These are phyloP conservation scores for Drosophila prosaltans DNA, from an alignment of 1,140 invertebrate species.

Conservation along the genomic window DNA sequence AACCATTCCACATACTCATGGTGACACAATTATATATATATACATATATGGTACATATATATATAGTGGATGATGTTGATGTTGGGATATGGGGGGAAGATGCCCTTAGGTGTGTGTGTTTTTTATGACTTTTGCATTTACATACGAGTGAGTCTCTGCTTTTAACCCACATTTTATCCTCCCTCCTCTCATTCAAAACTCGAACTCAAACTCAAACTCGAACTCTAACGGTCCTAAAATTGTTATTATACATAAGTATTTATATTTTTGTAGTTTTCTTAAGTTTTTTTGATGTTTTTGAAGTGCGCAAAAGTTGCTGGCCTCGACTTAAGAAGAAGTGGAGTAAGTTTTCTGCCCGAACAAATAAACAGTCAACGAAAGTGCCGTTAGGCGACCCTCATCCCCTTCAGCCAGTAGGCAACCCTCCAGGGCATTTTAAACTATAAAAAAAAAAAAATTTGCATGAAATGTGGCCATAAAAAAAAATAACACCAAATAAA, in stretches of 20 bases:
- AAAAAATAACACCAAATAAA: background rate
- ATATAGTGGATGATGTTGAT: background rate
- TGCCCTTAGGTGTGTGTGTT: conserved; percentile 69
- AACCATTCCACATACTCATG: conserved; percentile 61
- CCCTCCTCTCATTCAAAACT: background rate
- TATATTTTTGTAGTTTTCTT: conserved; percentile 47
- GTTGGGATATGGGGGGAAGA: conserved; percentile 18
- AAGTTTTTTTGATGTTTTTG: conserved; percentile 53
- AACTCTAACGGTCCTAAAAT: conserved; percentile 70
- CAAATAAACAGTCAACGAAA: conserved; percentile 47
- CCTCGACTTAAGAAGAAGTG: conserved; percentile 56
- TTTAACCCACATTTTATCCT: conserved; percentile 64
- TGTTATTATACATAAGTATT: conserved; percentile 74
- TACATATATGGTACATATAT: too few species aligned
- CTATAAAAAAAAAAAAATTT: conserved; percentile 37
- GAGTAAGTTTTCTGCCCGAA: conserved; percentile 44
- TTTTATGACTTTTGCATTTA: conserved; percentile 37
- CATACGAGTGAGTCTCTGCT: conserved; percentile 36
- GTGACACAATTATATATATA: conserved; percentile 65
- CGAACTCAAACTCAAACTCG: conserved; percentile 25
- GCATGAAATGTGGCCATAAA: conserved; percentile 48
- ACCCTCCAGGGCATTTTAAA: conserved; percentile 34
- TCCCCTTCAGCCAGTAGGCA: conserved; percentile 13
- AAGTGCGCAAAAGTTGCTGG: conserved; percentile 58
- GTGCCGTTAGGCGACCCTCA: conserved; percentile 60